Base-by-base conservation (phyloP, 2,113 vertebrate genomes). In the Pycnonotus jocosus region DNA sequence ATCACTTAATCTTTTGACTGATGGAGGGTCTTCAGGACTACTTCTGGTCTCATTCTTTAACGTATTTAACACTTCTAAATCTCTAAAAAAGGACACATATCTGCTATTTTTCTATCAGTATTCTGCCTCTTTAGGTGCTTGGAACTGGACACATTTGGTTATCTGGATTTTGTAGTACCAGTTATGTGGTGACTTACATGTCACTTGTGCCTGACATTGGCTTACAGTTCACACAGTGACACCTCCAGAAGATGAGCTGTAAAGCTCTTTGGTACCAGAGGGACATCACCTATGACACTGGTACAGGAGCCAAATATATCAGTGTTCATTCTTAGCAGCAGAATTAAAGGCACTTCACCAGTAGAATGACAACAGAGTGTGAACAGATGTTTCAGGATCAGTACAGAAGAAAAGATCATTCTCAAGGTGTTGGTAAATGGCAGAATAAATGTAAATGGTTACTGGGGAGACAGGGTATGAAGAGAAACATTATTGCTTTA, bases 311-410 rank as follows among this genome's bases (percentile, higher is more conserved):
- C 81, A 56, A 38, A 78, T 56, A 57, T 11, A 44, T n/a, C 19
- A 11, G 9, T 60, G 27, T 15, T 73, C 2, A 0, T 47, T 88
- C 85, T 58, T 13, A 88, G 58, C 48, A 61, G 47, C 0, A 3
- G 18, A 90, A 53, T 80, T 90, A 83, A 95, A 90, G 53, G 20
- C 31, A 57, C 37, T 80, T 93, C 56, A 48, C 27, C 62, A 57
- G 19, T 31, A 42, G 66, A 83, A 83, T 18, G 24, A 23, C 19
- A 68, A 35, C 24, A 44, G 20, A 6, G 15, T 33, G 45, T 58
- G 20, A 19, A 61, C 51, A 76, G 51, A 65, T 35, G 8, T 76
- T 82, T 81, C 47, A 23, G 54, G 17, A 74, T 58, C 28, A 25
- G 15, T 45, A 45, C 8, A 30, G 58, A 77, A 86, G 35, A 44